Percentiles rank a stretch among this genome's conserved stretches.
These are phyloP conservation scores for Romanogobio albipinnatus DNA, from an alignment of 2,113 vertebrate species.

Conservation along the genomic window DNA sequence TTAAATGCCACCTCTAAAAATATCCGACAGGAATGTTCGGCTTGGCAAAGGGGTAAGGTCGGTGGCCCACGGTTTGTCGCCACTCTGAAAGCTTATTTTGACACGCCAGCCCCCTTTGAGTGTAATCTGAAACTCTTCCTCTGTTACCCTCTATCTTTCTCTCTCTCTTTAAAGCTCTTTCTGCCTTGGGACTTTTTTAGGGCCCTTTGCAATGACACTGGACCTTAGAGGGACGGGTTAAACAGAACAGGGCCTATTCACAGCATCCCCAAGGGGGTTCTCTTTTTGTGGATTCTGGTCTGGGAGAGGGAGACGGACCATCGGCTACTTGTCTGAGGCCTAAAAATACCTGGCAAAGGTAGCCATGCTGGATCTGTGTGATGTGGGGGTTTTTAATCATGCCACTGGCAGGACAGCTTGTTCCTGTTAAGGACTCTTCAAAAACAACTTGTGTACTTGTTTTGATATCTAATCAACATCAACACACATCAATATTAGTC, in stretches of 20 bases:
- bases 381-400: constrained; percentile 33
- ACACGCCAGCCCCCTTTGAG: constrained; percentile 64
- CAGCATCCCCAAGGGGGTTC: constrained; percentile 50
- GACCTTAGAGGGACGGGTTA: constrained; percentile 53
- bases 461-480: constrained; percentile 9
- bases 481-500: background rate
- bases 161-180: constrained; percentile 64
- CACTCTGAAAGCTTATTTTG: constrained; percentile 69
- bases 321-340: constrained; percentile 54
- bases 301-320: constrained; percentile 45
- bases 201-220: constrained; percentile 44
- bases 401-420: constrained; percentile 47
- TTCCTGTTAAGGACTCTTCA: constrained; percentile 35
- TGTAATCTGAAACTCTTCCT: constrained; percentile 65
- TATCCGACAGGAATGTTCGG: constrained; percentile 72
- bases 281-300: constrained; percentile 49
- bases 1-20: constrained; percentile 81
- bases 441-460: constrained; percentile 6
- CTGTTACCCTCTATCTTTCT: constrained; percentile 26
- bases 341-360: constrained; percentile 64
- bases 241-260: constrained; percentile 54
- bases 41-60: constrained; percentile 60
- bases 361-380: constrained; percentile 34
- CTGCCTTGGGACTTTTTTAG: constrained; percentile 57
- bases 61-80: constrained; percentile 68